Evolutionary conservation across 2,888 invertebrate genomes (phyloP).

Genomic region (Nephrotoma appendiculata): DNA sequence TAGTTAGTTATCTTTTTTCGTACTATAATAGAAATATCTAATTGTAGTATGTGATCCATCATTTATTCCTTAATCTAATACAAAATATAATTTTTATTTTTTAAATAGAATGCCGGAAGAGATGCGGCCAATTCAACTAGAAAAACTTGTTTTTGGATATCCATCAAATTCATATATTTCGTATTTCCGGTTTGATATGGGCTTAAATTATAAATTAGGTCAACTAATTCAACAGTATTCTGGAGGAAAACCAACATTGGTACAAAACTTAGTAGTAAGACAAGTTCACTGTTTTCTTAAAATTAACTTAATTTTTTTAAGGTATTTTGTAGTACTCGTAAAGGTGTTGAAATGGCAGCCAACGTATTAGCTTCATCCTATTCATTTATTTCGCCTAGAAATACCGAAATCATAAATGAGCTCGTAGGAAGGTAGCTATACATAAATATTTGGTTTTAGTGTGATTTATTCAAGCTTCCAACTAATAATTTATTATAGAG

Average conservation of each 20-base stretch:
- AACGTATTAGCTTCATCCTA: conserved; percentile 33
- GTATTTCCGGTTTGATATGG: conserved; percentile 62
- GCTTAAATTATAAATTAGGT: conserved; percentile 59
- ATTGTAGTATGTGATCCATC: too few species aligned
- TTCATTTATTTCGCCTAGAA: neutral
- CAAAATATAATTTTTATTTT: neutral
- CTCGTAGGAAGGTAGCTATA: neutral
- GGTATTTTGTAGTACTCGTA: conserved; percentile 67
- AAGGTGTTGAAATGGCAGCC: conserved; percentile 55
- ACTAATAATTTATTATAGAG: neutral
- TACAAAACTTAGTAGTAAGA: conserved; percentile 21
- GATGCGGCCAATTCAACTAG: conserved; percentile 57
- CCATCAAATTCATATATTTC: conserved; percentile 38
- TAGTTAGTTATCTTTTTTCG: too few species aligned
- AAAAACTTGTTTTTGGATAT: conserved; percentile 57
- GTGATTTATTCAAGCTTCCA: neutral
- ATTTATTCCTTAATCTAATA: neutral
- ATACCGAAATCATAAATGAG: neutral
- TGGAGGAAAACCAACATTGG: conserved; percentile 57
- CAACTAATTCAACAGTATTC: conserved; percentile 53
- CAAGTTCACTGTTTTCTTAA: too few species aligned
- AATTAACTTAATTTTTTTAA: conserved; percentile 19
- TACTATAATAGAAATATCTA: too few species aligned
- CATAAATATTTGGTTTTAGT: neutral
- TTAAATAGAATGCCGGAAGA: conserved; percentile 49